Percentiles rank a stretch among this genome's conserved stretches.
phyloP scores from a whole-genome alignment of 2,888 invertebrate genomes.

The Tachina fera region DNA sequence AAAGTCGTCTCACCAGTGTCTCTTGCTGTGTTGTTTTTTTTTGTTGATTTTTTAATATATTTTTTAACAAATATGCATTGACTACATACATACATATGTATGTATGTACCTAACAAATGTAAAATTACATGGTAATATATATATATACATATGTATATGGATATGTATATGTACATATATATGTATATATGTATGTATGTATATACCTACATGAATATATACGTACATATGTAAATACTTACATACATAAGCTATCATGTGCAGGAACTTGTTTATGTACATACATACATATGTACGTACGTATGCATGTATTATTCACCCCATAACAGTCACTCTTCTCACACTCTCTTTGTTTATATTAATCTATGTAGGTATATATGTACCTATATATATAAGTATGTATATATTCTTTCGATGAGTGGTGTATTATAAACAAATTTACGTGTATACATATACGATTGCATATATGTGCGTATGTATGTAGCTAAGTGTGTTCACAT shows the following conservation, averaged over 20 bases:
- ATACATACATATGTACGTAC: background rate
- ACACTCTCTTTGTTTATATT: constrained; percentile 13
- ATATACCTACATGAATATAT: constrained; percentile 8
- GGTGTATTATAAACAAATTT: constrained; percentile 23
- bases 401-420: constrained; percentile 48
- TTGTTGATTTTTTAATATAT: constrained; percentile 41
- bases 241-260: constrained; percentile 11
- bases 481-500: constrained; percentile 1
- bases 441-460: constrained; percentile 11
- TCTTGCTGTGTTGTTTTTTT: constrained; percentile 45
- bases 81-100: background rate
- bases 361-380: constrained; percentile 5
- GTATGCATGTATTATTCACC: constrained; percentile 57
- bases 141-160: no score
- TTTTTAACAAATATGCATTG: background rate
- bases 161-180: no score
- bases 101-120: no score
- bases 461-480: constrained; percentile 10
- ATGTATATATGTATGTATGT: no score
- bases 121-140: no score
- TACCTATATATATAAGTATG: background rate
- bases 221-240: background rate
- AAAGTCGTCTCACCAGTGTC: constrained; percentile 17
- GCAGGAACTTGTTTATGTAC: constrained; percentile 36
- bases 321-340: constrained; percentile 59